These are phyloP conservation scores for Porites divaricata DNA, from an alignment of 92 coral and sea anemone species.

Conservation along the genomic window DNA sequence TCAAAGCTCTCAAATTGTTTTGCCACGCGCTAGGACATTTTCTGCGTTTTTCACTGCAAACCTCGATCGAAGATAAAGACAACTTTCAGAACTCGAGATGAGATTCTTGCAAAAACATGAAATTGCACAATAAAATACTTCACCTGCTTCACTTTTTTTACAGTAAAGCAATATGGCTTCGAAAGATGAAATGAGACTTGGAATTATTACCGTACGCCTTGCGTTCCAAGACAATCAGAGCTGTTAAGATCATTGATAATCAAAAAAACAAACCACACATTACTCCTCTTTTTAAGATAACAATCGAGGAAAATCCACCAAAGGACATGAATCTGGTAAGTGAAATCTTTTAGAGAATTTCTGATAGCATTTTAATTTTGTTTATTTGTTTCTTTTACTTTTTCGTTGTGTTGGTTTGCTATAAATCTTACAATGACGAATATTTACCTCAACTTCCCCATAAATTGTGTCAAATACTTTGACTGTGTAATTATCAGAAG, in stretches of 20 bases:
- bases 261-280: background rate
- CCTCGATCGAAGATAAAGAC: background rate
- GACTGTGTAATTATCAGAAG: too few relatives aligned
- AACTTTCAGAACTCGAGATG: background rate
- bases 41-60: background rate
- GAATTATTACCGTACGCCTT: background rate
- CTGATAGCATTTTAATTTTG: too few relatives aligned
- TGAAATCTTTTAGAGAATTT: background rate
- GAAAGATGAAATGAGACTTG: background rate
- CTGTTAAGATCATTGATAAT: background rate
- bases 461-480: too few relatives aligned
- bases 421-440: too few relatives aligned
- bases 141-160: too few relatives aligned
- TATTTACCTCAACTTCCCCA: too few relatives aligned
- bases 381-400: too few relatives aligned
- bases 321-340: constrained; percentile 6
- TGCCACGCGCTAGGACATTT: background rate
- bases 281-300: constrained; percentile 1
- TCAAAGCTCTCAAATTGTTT: background rate
- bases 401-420: too few relatives aligned
- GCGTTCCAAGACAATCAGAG: too few relatives aligned
- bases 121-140: background rate
- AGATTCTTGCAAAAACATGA: background rate
- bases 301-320: background rate
- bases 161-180: too few relatives aligned